phyloP scores from a whole-genome alignment of 2,797 vertebrate genomes.

The Sebastes steindachneri region DNA sequence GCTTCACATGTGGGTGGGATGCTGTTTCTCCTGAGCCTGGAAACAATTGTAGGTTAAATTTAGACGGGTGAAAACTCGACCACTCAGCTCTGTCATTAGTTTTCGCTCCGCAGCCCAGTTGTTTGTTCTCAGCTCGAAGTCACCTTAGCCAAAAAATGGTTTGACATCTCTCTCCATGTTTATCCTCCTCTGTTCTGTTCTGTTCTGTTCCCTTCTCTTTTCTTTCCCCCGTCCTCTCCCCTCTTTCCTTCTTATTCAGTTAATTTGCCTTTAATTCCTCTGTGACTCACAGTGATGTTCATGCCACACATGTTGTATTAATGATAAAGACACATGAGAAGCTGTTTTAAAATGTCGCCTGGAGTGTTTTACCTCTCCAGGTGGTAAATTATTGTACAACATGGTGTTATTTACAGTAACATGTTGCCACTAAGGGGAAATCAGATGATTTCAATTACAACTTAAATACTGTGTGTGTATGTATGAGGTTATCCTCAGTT shows the following conservation, averaged over 20 bases:
- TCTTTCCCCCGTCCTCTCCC: background rate
- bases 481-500: background rate
- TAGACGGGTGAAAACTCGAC: constrained; percentile 62
- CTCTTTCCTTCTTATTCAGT: background rate
- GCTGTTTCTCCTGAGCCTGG: constrained; percentile 57
- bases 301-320: constrained; percentile 41
- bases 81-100: constrained; percentile 63
- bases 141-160: constrained; percentile 63
- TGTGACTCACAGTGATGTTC: constrained; percentile 5
- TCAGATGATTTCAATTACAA: background rate
- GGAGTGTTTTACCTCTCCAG: background rate
- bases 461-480: background rate
- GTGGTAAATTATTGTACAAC: background rate
- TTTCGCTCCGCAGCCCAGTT: constrained; percentile 57
- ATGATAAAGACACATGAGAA: constrained; percentile 28
- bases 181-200: constrained; percentile 20
- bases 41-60: constrained; percentile 77
- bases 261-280: constrained; percentile 30
- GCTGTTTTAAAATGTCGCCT: background rate
- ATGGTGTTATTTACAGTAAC: background rate
- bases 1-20: constrained; percentile 69
- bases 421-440: background rate
- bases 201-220: too few relatives aligned
- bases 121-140: constrained; percentile 62
- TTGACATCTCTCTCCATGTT: constrained; percentile 65